Conservation (phyloP, 2,888 invertebrate species). For the Mythimna albipuncta region DNA sequence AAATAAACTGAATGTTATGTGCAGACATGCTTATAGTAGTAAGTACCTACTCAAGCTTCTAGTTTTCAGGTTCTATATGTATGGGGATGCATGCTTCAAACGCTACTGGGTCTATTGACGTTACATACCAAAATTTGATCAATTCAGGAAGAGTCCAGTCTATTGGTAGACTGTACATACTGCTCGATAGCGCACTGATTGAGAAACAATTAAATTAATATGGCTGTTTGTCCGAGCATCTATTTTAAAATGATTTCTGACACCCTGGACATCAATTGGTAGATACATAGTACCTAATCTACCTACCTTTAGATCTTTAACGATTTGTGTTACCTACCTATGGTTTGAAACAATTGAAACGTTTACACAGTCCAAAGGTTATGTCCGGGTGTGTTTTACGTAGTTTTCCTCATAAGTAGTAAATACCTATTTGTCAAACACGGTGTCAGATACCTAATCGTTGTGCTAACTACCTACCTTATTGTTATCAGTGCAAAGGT, state of each 20-base stretch:
- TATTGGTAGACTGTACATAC: constrained; percentile 83
- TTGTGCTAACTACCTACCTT: constrained; percentile 3
- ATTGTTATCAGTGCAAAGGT: constrained; percentile 35
- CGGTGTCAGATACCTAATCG: not conserved
- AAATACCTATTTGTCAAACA: constrained; percentile 10
- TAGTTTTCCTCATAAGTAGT: constrained; percentile 10
- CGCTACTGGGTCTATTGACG: constrained; percentile 51
- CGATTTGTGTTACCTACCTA: not conserved
- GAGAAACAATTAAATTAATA: constrained; percentile 63
- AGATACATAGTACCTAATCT: not conserved
- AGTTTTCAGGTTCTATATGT: constrained; percentile 36
- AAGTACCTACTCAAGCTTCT: constrained; percentile 23
- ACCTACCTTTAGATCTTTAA: not conserved
- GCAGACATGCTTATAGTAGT: constrained; percentile 36
- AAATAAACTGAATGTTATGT: not conserved
- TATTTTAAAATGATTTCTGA: not conserved
- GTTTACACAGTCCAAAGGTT: constrained; percentile 2
- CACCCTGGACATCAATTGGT: not conserved
- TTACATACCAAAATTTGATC: constrained; percentile 86
- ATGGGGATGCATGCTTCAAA: constrained; percentile 54
- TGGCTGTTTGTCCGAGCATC: not conserved
- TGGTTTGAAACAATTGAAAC: not conserved
- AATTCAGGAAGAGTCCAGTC: constrained; percentile 84
- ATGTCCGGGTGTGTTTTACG: not conserved
- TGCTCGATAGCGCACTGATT: constrained; percentile 82